phyloP scores from a whole-genome alignment of 1,140 invertebrate species.

The Drosophila erecta region DNA sequence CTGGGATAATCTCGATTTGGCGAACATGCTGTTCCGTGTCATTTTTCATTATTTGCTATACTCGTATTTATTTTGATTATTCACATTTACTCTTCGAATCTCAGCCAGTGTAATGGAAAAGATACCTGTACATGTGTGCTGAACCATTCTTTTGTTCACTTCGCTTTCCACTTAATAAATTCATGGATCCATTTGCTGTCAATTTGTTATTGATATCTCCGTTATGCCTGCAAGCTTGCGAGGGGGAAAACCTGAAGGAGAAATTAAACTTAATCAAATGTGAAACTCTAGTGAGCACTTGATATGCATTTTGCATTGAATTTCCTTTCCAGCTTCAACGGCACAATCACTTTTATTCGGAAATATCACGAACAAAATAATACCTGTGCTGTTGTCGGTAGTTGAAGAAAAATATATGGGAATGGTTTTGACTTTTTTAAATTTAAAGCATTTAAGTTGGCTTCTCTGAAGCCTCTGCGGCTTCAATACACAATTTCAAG shows the following conservation, averaged over 20 bases:
- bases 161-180: slow-evolving; percentile 35
- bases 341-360: slow-evolving; percentile 13
- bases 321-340: slow-evolving; percentile 18
- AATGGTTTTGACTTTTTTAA: neutral
- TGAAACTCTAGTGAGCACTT: slow-evolving; percentile 45
- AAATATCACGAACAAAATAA: neutral
- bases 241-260: neutral
- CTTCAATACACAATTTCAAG: neutral
- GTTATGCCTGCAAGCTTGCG: neutral
- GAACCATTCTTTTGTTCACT: slow-evolving; percentile 15
- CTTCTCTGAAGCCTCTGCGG: neutral
- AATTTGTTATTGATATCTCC: slow-evolving; percentile 36
- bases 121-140: neutral
- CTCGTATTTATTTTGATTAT: neutral
- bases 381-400: neutral
- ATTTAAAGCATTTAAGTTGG: neutral
- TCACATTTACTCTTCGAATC: neutral
- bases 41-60: neutral
- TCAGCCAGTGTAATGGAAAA: neutral
- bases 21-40: neutral
- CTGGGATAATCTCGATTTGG: slow-evolving; percentile 19
- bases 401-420: neutral
- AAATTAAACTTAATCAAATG: slow-evolving; percentile 46
- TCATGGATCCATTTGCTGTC: slow-evolving; percentile 22
- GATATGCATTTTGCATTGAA: slow-evolving; percentile 22